Conservation (phyloP, 37 sponge, comb jelly and placozoan genomes). For the Chondrilla cf. caribensis region DNA sequence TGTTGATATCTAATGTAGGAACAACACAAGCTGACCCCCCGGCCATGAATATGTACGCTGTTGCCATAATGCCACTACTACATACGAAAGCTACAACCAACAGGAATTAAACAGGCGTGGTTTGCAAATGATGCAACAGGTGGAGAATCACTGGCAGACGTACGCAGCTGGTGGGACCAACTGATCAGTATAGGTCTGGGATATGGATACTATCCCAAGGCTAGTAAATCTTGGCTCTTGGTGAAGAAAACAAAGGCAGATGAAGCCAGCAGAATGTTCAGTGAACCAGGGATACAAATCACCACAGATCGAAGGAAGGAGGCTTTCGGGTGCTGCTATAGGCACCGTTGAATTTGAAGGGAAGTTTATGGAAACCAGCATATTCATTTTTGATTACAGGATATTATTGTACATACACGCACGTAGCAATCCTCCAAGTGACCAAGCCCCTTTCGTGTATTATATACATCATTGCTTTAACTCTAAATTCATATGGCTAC, state of each 20-base stretch:
- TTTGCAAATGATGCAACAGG: conserved; percentile 13
- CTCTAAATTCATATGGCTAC: too few relatives aligned
- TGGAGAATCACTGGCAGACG: neutral
- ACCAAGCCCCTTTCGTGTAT: too few relatives aligned
- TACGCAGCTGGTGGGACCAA: neutral
- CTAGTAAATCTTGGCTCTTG: neutral
- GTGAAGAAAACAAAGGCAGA: neutral
- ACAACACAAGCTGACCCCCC: neutral
- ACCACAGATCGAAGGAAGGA: neutral
- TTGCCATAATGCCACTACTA: neutral
- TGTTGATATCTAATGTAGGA: neutral
- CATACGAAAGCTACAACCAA: neutral
- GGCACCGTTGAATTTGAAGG: neutral
- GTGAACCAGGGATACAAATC: neutral
- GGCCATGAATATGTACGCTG: neutral
- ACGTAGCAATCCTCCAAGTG: too few relatives aligned
- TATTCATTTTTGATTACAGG: too few relatives aligned
- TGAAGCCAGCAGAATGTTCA: neutral
- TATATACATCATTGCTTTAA: too few relatives aligned
- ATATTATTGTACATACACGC: too few relatives aligned
- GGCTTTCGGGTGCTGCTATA: neutral
- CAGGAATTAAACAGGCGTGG: neutral
- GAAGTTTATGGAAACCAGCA: neutral
- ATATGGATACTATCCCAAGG: neutral
- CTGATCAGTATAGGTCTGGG: neutral